A percentile compares a stretch with the other conserved stretches of the same genome.
Evolutionary conservation across 2,113 vertebrate species (phyloP).

Genomic region (Halcyon senegalensis): DNA sequence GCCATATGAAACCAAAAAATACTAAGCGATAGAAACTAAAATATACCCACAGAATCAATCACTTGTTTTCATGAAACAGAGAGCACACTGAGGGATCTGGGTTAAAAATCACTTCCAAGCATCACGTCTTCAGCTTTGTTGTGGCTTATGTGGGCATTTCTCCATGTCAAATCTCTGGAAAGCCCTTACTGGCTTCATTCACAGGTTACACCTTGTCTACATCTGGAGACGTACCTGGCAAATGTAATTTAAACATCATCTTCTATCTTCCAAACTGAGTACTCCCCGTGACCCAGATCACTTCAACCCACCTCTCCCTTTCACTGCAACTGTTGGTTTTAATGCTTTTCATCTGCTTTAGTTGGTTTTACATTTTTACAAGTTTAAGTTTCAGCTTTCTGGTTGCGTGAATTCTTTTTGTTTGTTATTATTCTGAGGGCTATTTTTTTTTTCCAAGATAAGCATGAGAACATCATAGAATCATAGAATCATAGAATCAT

Average conservation of each 20-base stretch:
- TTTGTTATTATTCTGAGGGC: neutral
- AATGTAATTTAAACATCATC: neutral
- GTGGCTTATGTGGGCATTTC: neutral
- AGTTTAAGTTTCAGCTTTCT: neutral
- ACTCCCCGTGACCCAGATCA: neutral
- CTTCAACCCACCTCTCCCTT: neutral
- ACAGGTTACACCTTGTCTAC: neutral
- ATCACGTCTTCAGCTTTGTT: neutral
- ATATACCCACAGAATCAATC: neutral
- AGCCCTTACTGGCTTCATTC: neutral
- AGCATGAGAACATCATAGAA: neutral
- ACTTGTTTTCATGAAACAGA: neutral
- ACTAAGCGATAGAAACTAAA: neutral
- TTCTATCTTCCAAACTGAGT: neutral
- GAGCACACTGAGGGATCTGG: fast-evolving
- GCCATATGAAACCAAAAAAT: neutral
- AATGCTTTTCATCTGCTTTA: neutral
- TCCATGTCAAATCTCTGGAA: neutral
- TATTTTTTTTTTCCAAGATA: neutral
- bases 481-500: too few relatives aligned
- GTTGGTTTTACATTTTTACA: neutral
- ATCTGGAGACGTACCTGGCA: neutral
- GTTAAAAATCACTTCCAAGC: neutral
- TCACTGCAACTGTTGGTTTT: neutral
- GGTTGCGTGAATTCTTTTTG: neutral